Percentiles rank a stretch among this genome's conserved stretches.
These are phyloP conservation scores for Clarias gariepinus DNA, from an alignment of 2,113 vertebrate genomes.

Conservation along the genomic window DNA sequence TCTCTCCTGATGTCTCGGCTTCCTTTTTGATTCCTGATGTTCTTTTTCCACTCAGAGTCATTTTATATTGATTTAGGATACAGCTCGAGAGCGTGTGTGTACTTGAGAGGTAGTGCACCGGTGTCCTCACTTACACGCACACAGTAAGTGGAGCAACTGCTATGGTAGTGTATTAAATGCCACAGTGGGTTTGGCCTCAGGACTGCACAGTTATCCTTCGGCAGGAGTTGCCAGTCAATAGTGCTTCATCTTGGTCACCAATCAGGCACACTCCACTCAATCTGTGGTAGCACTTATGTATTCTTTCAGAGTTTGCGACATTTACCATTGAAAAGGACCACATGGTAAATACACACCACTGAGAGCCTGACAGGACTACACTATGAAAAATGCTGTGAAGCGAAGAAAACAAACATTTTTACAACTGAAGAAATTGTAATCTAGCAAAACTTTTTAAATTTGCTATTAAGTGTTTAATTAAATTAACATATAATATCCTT, in stretches of 20 bases:
- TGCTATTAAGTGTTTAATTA: not conserved
- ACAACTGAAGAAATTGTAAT: not conserved
- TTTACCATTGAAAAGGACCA: not conserved
- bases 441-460: not conserved
- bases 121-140: slow-evolving; percentile 18
- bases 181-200: slow-evolving; percentile 75
- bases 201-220: slow-evolving; percentile 69
- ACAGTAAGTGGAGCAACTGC: slow-evolving; percentile 63
- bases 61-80: slow-evolving; percentile 74
- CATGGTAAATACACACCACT: slow-evolving; percentile 6
- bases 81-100: slow-evolving; percentile 63
- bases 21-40: slow-evolving; percentile 51
- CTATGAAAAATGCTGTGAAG: not conserved
- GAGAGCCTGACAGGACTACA: not conserved
- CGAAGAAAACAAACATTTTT: not conserved
- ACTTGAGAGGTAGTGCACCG: slow-evolving; percentile 19
- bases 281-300: slow-evolving; percentile 46
- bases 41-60: slow-evolving; percentile 60
- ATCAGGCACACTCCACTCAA: slow-evolving; percentile 64
- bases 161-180: slow-evolving; percentile 79
- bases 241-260: slow-evolving; percentile 73
- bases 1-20: slow-evolving; percentile 19
- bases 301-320: slow-evolving; percentile 41
- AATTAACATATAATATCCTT: not conserved
- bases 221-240: slow-evolving; percentile 74